Evolutionary conservation across 1,140 invertebrate species (phyloP), one percentile per base, ranked within the genome.

Genomic region (Bradysia coprophila): DNA sequence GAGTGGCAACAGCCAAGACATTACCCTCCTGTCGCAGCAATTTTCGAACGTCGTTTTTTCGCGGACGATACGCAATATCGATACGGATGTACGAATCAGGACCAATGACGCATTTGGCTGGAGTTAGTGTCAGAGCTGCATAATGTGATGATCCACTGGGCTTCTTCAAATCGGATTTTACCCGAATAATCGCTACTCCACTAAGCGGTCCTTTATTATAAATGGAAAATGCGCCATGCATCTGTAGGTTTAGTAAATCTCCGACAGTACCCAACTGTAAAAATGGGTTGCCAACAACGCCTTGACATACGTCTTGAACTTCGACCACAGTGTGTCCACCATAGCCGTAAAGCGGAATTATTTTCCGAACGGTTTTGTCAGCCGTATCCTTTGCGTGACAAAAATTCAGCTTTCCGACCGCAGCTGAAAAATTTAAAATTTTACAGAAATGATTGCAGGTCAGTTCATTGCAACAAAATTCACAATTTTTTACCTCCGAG

Each of bases 21-120:
- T 53, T 48, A 32, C 13, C 8, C 2, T 46, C 46, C 39, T 56
- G 55, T 19, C 56, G 54, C 2, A 55, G 39, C 18, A 60, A 55
- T 43, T 59, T 59, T 19, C 53, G 54, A n/a, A 60, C 48, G 40
- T 59, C 57, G 16, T 59, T 54, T 0, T 53, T 51, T 39, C 55
- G 54, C 1, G 54, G 55, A 1, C 46, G 43, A n/a, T 60, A 58
- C 6, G 46, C 28, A 11, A 60, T 45, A 15, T 51, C 44, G 0
- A 60, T 48, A 10, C 38, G 44, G 9, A 46, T 44, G 22, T 51
- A 48, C 9, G 39, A 43, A 11, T 54, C 45, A 0, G 55, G 52
- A 4, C 52, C 21, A 58, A 38, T 2, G 56, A 49, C 18, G 54
- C 34, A 39, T 16, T 50, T 48, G 16, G 38, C 51, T 5, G 57